Evolutionary conservation across 2,888 invertebrate genomes (phyloP), one percentile per base, ranked within the genome.

Genomic region (Trichogramma dendrolimi): DNA sequence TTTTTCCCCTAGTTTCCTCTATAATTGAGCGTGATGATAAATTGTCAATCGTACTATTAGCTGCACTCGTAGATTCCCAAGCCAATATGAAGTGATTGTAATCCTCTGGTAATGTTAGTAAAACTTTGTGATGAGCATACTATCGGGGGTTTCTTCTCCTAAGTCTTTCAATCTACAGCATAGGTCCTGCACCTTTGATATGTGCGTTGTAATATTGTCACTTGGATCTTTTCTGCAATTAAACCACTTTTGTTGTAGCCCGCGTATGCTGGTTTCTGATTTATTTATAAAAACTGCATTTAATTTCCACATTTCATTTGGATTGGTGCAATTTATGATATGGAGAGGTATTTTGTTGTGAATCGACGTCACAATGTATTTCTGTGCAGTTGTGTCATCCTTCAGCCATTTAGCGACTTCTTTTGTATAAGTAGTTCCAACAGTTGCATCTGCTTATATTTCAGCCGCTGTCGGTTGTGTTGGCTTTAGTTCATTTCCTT

Each of bases 241-340:
- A 47, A 67, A 70, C 67, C 70, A 67, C 3, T 67, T 10, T 55
- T 69, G 67, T 44, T 68, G 67, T 2, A 69, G 53, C 7, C 69
- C 43, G 40, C 70, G 69, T 38, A 68, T 67, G 5, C 68, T 69
- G 0, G 69, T 58, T 42, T 71, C 71, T 4, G 63, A 67, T 55
- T 70, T 71, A 42, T 69, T 71, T 60, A 73, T 71, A 50, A 68
- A 73, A 1, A 73, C 64, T 5, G 56, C 57, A 1, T 65, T 58
- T 5, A 74, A 62, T 63, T 70, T 72, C 71, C 73, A 74, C 72
- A 74, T 74, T 11, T 69, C 67, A 27, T 67, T 58, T 5, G 72
- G 58, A 5, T 62, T 65, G 5, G 60, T 7, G 53, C 71, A 72
- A 64, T 72, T 70, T 48, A 71, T 63, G 5, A 73, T 68, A 60